A percentile compares a stretch with the other conserved stretches of the same genome.
These are phyloP conservation scores for Clistopyga incitator DNA, from an alignment of 2,888 invertebrate genomes.

Conservation along the genomic window DNA sequence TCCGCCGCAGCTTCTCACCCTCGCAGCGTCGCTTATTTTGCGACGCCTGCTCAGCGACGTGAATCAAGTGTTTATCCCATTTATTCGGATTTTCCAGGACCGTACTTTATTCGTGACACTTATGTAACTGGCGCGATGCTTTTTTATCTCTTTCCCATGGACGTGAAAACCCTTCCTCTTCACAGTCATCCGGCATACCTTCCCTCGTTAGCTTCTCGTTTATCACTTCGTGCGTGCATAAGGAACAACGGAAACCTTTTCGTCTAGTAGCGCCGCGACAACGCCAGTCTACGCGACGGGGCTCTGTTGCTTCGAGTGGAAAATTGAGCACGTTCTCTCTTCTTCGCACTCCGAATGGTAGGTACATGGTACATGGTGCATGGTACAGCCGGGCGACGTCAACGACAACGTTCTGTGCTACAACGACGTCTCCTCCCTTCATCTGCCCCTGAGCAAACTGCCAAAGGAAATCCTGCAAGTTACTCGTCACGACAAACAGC, in stretches of 20 bases:
- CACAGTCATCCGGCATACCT: neutral
- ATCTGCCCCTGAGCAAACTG: conserved; percentile 5
- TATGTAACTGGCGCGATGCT: conserved; percentile 25
- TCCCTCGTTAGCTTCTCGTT: conserved; percentile 38
- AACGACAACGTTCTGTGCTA: conserved; percentile 11
- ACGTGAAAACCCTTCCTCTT: conserved; percentile 4
- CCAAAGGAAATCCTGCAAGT: conserved; percentile 33
- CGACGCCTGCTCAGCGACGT: conserved; percentile 7
- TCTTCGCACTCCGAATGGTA: conserved; percentile 16
- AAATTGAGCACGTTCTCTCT: conserved; percentile 49
- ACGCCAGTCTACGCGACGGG: neutral
- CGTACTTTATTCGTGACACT: conserved; percentile 28
- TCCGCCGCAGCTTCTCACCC: conserved; percentile 1
- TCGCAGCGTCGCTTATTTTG: conserved; percentile 33
- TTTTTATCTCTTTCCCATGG: neutral
- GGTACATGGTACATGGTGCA: conserved; percentile 17
- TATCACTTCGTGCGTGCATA: conserved; percentile 21
- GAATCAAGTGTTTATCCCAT: conserved; percentile 50
- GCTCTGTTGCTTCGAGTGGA: conserved; percentile 26
- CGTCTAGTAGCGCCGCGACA: conserved; percentile 25
- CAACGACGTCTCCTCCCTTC: conserved; percentile 3
- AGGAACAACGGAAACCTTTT: conserved; percentile 50
- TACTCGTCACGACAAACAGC: conserved; percentile 23
- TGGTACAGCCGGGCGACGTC: conserved; percentile 3
- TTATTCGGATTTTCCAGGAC: conserved; percentile 45